These are phyloP conservation scores for Acromyrmex charruanus DNA, from an alignment of 1,140 invertebrate species.

Conservation along the genomic window DNA sequence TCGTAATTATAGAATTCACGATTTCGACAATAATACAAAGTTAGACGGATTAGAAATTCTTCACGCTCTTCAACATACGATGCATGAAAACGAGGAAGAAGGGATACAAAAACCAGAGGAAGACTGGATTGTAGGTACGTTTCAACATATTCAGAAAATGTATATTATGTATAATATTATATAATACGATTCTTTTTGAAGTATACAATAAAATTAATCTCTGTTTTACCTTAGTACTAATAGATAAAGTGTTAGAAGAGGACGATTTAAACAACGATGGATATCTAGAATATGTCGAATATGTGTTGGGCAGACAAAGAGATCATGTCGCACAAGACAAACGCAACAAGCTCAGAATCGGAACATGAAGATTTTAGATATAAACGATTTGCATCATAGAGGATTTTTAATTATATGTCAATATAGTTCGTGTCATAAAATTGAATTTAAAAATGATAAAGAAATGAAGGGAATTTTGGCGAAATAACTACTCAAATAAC, in stretches of 20 bases:
- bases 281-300: slow-evolving; percentile 93
- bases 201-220: not conserved
- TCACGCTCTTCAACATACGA: slow-evolving; percentile 89
- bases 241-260: slow-evolving; percentile 92
- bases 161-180: not conserved
- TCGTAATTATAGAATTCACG: slow-evolving; percentile 90
- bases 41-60: slow-evolving; percentile 94
- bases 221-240: slow-evolving; percentile 88
- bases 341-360: slow-evolving; percentile 57
- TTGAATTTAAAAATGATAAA: not conserved
- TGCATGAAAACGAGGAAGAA: slow-evolving; percentile 85
- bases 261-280: slow-evolving; percentile 94
- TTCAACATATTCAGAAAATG: not conserved
- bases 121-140: slow-evolving; percentile 68
- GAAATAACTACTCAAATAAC: not conserved
- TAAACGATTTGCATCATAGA: not conserved
- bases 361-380: slow-evolving; percentile 39
- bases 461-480: not conserved
- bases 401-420: not conserved
- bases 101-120: slow-evolving; percentile 8
- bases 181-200: not conserved
- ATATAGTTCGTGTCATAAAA: not conserved
- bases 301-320: slow-evolving; percentile 87
- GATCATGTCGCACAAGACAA: slow-evolving; percentile 67
- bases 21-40: slow-evolving; percentile 93